A percentile compares a stretch with the other conserved stretches of the same genome.
Conservation (phyloP, 2,888 invertebrate genomes). For the Cerceris rybyensis region DNA sequence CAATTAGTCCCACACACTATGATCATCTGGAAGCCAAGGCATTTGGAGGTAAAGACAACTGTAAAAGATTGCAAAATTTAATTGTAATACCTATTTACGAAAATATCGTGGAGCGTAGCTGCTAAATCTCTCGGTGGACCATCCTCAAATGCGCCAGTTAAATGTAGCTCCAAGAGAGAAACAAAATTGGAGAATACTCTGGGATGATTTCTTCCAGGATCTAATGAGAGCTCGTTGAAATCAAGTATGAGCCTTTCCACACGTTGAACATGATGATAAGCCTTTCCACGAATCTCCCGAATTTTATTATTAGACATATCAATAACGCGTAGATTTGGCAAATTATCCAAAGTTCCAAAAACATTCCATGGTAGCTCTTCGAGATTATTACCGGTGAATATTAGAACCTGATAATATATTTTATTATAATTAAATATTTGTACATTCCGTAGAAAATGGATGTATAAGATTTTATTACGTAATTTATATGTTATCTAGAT, state of each 20-base stretch:
- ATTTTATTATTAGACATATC: slow-evolving; percentile 90
- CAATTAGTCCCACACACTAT: too few species aligned
- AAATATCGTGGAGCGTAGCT: slow-evolving; percentile 87
- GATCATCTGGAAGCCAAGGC: too few species aligned
- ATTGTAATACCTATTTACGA: slow-evolving; percentile 83
- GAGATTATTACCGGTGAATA: slow-evolving; percentile 88
- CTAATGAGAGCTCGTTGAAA: slow-evolving; percentile 87
- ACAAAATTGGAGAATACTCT: slow-evolving; percentile 88
- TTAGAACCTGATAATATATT: slow-evolving; percentile 82
- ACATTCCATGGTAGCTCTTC: slow-evolving; percentile 87
- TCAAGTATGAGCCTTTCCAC: slow-evolving; percentile 88
- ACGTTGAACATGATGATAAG: slow-evolving; percentile 88
- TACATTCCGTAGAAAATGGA: not conserved
- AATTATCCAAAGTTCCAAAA: slow-evolving; percentile 86
- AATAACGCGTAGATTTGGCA: slow-evolving; percentile 85
- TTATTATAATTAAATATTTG: not conserved
- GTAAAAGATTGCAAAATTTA: not conserved
- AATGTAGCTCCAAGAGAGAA: slow-evolving; percentile 87
- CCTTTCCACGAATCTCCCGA: slow-evolving; percentile 87
- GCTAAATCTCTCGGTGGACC: slow-evolving; percentile 84
- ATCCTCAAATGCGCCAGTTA: slow-evolving; percentile 89
- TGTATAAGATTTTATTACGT: too few species aligned
- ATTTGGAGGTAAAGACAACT: too few species aligned
- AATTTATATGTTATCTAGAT: not conserved
- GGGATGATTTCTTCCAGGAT: slow-evolving; percentile 86